Percentiles rank a stretch among this genome's conserved stretches.
phyloP scores from a whole-genome alignment of 2,888 invertebrate species.

The Parapristionchus giblindavisi region DNA sequence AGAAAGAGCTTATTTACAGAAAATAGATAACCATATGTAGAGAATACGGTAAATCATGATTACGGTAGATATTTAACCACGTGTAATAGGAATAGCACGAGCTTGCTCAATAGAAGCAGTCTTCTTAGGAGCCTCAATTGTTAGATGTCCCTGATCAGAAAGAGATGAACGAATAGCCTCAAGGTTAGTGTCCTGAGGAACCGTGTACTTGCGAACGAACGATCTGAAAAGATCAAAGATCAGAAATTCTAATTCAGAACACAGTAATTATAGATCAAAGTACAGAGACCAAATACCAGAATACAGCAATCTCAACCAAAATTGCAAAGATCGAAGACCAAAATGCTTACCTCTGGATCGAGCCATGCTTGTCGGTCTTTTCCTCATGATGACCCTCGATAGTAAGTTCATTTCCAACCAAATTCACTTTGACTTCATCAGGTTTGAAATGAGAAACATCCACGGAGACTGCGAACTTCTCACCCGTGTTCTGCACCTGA shows the following conservation, averaged over 20 bases:
- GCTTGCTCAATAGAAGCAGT: neutral
- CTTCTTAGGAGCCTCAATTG: conserved; percentile 10
- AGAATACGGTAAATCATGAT: no score
- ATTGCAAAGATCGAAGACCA: conserved; percentile 23
- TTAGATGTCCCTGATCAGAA: neutral
- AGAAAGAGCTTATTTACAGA: no score
- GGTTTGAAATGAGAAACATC: conserved; percentile 50
- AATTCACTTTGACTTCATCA: conserved; percentile 49
- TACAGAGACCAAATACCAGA: neutral
- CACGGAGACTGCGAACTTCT: conserved; percentile 46
- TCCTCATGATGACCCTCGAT: conserved; percentile 51
- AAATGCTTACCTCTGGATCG: conserved; percentile 33
- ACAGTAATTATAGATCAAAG: neutral
- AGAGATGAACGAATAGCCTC: conserved; percentile 35
- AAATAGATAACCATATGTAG: no score
- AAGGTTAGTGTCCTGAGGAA: conserved; percentile 34
- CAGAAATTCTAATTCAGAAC: neutral
- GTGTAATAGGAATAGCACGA: neutral
- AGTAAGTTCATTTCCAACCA: conserved; percentile 46
- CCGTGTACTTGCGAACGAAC: conserved; percentile 33
- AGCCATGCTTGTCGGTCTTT: conserved; percentile 45
- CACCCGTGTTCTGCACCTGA: conserved; percentile 41
- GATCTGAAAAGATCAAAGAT: conserved; percentile 12
- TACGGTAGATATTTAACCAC: neutral
- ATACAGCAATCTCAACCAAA: neutral